phyloP scores from a whole-genome alignment of 2,113 vertebrate species.

The Diadophis punctatus region DNA sequence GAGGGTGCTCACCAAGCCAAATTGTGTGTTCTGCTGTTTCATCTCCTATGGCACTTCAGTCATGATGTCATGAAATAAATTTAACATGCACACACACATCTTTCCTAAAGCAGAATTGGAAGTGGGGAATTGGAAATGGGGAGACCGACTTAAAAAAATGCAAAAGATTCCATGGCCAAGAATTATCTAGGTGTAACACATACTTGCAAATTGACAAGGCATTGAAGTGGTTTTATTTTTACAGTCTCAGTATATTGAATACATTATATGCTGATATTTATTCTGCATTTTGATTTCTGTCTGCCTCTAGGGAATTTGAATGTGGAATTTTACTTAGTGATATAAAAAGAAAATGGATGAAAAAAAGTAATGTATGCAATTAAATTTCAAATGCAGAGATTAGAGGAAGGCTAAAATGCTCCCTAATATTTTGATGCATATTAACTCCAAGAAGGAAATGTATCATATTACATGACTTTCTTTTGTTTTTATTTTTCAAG shows the following conservation, averaged over 20 bases:
- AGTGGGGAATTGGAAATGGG: not conserved
- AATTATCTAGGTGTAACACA: not conserved
- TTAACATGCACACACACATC: not conserved
- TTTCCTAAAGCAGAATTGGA: not conserved
- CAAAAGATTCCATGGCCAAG: not conserved
- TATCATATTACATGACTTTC: not conserved
- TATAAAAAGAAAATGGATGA: not conserved
- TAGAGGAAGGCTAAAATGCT: not conserved
- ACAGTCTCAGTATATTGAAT: not conserved
- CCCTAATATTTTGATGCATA: not conserved
- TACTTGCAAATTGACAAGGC: not conserved
- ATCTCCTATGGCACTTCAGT: rapidly evolving
- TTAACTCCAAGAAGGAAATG: not conserved
- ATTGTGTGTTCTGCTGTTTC: not conserved
- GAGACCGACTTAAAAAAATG: not conserved
- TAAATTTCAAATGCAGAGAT: not conserved
- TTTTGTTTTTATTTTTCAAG: not conserved
- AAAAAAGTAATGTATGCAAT: not conserved
- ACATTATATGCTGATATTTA: not conserved
- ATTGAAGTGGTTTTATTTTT: not conserved
- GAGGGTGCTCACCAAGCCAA: not conserved
- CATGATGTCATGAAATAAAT: rapidly evolving
- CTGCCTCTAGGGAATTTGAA: not conserved
- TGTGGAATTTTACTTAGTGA: not conserved
- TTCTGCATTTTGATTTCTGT: not conserved